Base-by-base conservation (phyloP, 2,888 invertebrate species). In the Drosophila putrida region DNA sequence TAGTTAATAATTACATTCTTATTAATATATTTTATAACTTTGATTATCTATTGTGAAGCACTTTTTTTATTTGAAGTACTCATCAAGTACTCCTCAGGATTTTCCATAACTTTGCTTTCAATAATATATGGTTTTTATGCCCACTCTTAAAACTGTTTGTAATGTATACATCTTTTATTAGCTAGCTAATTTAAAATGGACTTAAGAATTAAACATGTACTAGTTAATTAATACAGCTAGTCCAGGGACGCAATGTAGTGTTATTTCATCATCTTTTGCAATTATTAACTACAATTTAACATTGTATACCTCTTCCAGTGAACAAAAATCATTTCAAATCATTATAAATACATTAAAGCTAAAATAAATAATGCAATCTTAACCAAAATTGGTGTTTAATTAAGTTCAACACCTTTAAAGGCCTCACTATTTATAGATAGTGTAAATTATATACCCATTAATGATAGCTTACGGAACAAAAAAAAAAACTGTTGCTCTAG, bases 391-490 rank as follows among this genome's bases (percentile, higher is more conserved):
- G 43, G 33, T 10, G 25, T 43, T 55, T 35, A 43, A 55, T 55
- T 43, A 35, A 35, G 43, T 28, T 36, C 36, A 44, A 33, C 27
- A 10, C 53, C 54, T 47, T 36, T 15, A 15, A 57, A 46, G 46
- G 57, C 6, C 4, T 13, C 1, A 33, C 54, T 55, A 55, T 55
- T 55, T 55, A 55, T 55, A 55, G 54, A 43, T 55, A 13, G 43
- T 38, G 36, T 47, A 46, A 58, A 58, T 47, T 58, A 46, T 47
- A 58, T 58, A 28, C 11, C 43, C 43, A 43, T 55, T 55, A 55
- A 27, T 43, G 54, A 54, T 41, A 41, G 31, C 31, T 31, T 39
- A 20, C 20, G 20, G 20, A 20, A 2, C 3, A 54, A 33, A n/a
- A 20, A 20, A n/a, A 27, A 2, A 43, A 43, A 43, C n/a, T 13